A percentile compares a stretch with the other conserved stretches of the same genome.
Conservation (phyloP, 2,113 vertebrate genomes). For the Platichthys stellatus region DNA sequence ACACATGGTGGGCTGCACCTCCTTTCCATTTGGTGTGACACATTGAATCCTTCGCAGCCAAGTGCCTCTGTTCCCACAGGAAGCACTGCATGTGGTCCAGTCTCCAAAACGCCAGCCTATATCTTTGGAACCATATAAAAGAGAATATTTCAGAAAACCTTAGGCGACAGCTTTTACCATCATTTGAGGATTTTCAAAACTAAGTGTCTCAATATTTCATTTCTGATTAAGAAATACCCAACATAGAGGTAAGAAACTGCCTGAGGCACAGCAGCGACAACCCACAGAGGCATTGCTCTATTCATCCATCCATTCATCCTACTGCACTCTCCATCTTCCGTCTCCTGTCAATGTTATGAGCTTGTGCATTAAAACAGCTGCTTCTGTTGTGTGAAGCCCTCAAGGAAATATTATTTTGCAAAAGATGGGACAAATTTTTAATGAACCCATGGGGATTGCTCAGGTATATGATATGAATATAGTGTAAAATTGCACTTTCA, state of each 20-base stretch:
- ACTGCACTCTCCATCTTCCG: not conserved
- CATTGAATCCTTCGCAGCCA: conserved; percentile 80
- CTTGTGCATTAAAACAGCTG: not conserved
- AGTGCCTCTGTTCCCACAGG: conserved; percentile 86
- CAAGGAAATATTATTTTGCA: too few species aligned
- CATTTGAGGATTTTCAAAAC: too few species aligned
- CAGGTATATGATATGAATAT: too few species aligned
- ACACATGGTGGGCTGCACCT: conserved; percentile 80
- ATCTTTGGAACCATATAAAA: conserved; percentile 70
- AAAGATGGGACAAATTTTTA: too few species aligned
- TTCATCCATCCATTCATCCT: not conserved
- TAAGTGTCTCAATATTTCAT: too few species aligned
- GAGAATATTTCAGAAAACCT: not conserved
- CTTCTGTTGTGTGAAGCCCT: not conserved
- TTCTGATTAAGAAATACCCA: not conserved
- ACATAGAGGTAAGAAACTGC: not conserved
- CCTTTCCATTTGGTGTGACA: conserved; percentile 61
- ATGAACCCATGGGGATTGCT: too few species aligned
- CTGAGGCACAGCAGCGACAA: not conserved
- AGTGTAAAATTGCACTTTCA: too few species aligned
- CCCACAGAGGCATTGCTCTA: not conserved
- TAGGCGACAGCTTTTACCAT: too few species aligned
- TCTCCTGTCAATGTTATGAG: not conserved
- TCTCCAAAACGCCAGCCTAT: conserved; percentile 83
- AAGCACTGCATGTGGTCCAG: conserved; percentile 87